Evolutionary conservation across 2,113 vertebrate species (phyloP).

Genomic region (Chionis minor): DNA sequence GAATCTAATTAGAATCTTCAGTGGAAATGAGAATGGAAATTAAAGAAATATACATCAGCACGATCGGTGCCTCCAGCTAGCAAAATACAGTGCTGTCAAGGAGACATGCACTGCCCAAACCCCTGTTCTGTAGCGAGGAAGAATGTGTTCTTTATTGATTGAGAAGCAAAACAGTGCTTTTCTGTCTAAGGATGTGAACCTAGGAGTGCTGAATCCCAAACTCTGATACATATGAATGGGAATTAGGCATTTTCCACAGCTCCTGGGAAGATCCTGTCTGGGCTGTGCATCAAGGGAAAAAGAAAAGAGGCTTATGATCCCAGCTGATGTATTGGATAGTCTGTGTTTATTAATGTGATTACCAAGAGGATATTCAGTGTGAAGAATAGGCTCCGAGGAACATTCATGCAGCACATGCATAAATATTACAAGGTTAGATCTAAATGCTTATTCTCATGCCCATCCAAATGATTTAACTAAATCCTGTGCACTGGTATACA

Average conservation of each 20-base stretch:
- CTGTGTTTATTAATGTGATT: not conserved
- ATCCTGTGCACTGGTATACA: not conserved
- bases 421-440: not conserved
- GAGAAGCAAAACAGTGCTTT: not conserved
- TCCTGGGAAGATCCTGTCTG: not conserved
- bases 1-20: not conserved
- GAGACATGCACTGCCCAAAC: not conserved
- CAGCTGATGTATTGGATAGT: not conserved
- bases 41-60: not conserved
- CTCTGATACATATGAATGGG: not conserved
- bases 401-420: not conserved
- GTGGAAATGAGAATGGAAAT: conserved; percentile 19
- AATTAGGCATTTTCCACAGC: not conserved
- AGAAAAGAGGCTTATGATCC: not conserved
- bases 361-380: not conserved
- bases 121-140: accelerated
- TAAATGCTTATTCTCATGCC: not conserved
- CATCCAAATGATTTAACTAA: not conserved
- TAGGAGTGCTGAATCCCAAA: not conserved
- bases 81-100: not conserved
- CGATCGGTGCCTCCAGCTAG: not conserved
- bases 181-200: not conserved
- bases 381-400: not conserved
- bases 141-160: not conserved
- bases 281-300: not conserved